Evolutionary conservation across 2,797 vertebrate genomes (phyloP).

Genomic region (Eleutherodactylus coqui): DNA sequence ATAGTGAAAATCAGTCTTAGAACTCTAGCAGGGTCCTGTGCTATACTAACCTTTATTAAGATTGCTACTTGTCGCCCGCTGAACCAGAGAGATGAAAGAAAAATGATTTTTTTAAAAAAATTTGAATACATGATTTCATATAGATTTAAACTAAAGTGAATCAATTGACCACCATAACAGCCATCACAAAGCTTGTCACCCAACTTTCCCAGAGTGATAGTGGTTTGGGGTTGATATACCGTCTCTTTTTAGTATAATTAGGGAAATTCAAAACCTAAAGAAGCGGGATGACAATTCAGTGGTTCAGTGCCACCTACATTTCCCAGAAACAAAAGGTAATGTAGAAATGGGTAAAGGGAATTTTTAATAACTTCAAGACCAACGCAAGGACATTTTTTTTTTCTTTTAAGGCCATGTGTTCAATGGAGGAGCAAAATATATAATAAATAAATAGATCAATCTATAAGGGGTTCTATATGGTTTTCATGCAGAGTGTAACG

Average conservation of each 20-base stretch:
- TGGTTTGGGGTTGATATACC: not conserved
- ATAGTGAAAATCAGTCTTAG: slow-evolving; percentile 4
- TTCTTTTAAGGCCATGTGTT: not conserved
- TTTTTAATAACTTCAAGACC: too few species aligned
- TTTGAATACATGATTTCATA: not conserved
- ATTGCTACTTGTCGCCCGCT: slow-evolving; percentile 25
- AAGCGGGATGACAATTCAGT: not conserved
- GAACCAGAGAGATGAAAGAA: slow-evolving; percentile 10
- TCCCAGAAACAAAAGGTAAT: not conserved
- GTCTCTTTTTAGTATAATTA: not conserved
- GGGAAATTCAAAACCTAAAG: not conserved
- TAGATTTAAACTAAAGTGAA: not conserved
- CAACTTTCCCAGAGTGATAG: not conserved
- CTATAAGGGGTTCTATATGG: not conserved
- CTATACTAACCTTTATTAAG: slow-evolving; percentile 1
- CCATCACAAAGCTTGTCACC: not conserved
- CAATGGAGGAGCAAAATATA: not conserved
- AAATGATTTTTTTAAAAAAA: not conserved
- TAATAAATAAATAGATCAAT: not conserved
- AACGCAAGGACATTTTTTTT: not conserved
- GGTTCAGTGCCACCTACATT: too few species aligned
- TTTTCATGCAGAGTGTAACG: too few species aligned
- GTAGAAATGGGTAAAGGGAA: too few species aligned
- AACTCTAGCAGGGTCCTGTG: not conserved
- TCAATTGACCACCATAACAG: not conserved